These are phyloP conservation scores for Andrena hattorfiana DNA, from an alignment of 2,888 invertebrate genomes.

Conservation along the genomic window DNA sequence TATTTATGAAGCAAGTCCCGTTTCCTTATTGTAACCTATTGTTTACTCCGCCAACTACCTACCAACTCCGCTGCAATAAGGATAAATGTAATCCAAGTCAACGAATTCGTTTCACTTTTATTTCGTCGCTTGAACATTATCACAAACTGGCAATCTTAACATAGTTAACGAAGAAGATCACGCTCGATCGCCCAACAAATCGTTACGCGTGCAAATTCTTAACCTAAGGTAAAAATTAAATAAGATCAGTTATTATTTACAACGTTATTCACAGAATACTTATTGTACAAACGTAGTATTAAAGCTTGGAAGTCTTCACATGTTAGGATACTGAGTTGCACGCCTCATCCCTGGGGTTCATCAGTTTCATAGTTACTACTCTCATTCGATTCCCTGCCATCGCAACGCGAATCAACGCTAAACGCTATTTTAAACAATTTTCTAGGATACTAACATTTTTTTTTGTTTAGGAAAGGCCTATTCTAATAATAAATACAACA, in stretches of 20 bases:
- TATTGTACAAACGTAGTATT: slow-evolving; percentile 58
- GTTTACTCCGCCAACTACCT: too few relatives aligned
- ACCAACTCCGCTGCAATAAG: slow-evolving; percentile 1
- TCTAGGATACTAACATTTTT: slow-evolving; percentile 3
- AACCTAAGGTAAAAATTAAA: slow-evolving; percentile 57
- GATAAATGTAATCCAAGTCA: slow-evolving; percentile 28
- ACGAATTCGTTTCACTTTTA: slow-evolving; percentile 29
- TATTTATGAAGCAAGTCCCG: slow-evolving; percentile 25
- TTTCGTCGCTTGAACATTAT: slow-evolving; percentile 71
- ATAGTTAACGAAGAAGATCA: slow-evolving; percentile 73
- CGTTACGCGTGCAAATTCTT: slow-evolving; percentile 45
- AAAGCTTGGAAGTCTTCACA: slow-evolving; percentile 73
- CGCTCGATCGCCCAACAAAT: slow-evolving; percentile 38
- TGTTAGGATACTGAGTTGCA: slow-evolving; percentile 67
- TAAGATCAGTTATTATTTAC: slow-evolving; percentile 72
- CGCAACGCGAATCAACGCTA: not conserved
- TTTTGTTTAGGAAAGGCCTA: slow-evolving; percentile 6
- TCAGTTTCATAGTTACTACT: not conserved
- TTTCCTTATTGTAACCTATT: slow-evolving; percentile 44
- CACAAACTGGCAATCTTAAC: slow-evolving; percentile 78
- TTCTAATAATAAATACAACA: slow-evolving; percentile 38
- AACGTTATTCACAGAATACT: slow-evolving; percentile 71
- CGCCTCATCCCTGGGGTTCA: not conserved
- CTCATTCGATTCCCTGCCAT: not conserved
- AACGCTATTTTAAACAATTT: slow-evolving; percentile 24